Conservation (phyloP, 1,140 invertebrate genomes). For the Babylonia areolata region DNA sequence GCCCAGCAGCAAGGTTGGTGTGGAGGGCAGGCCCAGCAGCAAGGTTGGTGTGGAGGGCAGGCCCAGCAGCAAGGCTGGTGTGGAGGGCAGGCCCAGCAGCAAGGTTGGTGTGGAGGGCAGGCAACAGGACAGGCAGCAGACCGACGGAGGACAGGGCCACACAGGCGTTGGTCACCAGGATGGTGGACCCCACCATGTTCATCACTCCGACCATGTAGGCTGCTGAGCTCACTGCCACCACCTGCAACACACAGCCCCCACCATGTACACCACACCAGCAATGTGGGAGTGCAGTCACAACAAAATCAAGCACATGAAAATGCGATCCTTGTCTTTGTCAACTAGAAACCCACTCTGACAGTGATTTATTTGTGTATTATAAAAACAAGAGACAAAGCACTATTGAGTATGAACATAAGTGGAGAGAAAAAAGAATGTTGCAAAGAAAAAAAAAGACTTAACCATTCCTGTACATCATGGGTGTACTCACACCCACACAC, state of each 20-base stretch:
- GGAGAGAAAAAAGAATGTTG: neutral
- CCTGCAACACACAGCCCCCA: slow-evolving; percentile 61
- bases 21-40: neutral
- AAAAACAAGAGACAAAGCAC: no score
- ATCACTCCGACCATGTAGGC: slow-evolving; percentile 85
- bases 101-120: neutral
- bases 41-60: neutral
- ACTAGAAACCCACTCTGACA: no score
- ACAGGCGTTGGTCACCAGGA: slow-evolving; percentile 53
- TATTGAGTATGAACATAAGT: no score
- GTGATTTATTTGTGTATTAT: no score
- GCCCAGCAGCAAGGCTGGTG: neutral
- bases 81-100: neutral
- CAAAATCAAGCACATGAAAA: no score
- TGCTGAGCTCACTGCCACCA: slow-evolving; percentile 82
- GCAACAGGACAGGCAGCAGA: slow-evolving; percentile 36
- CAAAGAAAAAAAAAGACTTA: no score
- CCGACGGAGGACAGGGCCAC: slow-evolving; percentile 42
- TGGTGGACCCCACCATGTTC: slow-evolving; percentile 80
- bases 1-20: neutral
- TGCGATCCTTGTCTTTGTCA: no score
- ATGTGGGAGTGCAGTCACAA: no score
- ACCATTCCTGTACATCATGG: no score
- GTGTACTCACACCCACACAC: no score
- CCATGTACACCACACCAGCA: no score